Evolutionary conservation across 2,888 invertebrate species (phyloP), one percentile per base, ranked within the genome.

Genomic region (Cephus rjabovi): DNA sequence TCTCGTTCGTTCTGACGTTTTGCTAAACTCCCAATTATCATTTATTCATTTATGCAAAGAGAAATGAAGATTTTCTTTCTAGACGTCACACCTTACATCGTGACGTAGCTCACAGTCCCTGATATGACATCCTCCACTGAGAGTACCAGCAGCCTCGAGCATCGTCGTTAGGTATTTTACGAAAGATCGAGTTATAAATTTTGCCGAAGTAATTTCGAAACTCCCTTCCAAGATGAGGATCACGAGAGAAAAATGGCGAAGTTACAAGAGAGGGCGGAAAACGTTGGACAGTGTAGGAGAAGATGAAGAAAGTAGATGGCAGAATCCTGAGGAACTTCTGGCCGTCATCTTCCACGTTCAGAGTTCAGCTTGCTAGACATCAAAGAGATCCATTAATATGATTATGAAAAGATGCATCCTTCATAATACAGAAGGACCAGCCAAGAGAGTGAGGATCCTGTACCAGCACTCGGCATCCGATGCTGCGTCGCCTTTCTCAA

Each of bases 341-440:
- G 9, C 40, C 40, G 23, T 56, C 23, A 56, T 23, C 40, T 56
- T 56, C 40, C 40, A 56, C 23, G 40, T 56, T 34, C 34, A 56
- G 40, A 56, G 40, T 23, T 56, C 40, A 23, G 40, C 40, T 56
- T 6, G 37, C 73, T 33, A 76, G 78, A 78, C 79, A 79, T 82
- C 82, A 82, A 81, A 82, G 81, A 78, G 81, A 79, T 82, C 80
- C 79, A 77, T 78, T 82, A 81, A 81, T 81, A 81, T 73, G 77
- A 79, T 81, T 80, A 82, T 77, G 78, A 80, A 81, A 79, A 81
- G 78, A 80, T 79, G 77, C 75, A 76, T 79, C 75, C 77, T 76
- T 73, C 35, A 31, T 34, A 31, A 69, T 76, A 35, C 73, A 37
- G 40, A 23, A 56, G 40, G 40, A 56, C 23, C 23, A 56, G 1